Conservation (phyloP, 1,140 invertebrate genomes). For the Homalodisca vitripennis region DNA sequence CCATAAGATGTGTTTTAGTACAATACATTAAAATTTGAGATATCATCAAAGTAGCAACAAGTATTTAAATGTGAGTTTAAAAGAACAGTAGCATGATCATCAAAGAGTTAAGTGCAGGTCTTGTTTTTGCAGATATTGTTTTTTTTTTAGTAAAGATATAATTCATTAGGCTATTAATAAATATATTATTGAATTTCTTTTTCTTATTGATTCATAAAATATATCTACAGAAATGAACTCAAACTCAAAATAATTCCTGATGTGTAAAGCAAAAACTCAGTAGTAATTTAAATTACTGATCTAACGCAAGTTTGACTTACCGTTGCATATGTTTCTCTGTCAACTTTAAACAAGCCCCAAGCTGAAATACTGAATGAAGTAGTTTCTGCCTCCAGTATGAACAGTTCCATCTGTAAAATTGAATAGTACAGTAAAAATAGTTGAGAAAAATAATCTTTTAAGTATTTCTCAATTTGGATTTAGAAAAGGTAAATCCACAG, state of each 20-base stretch:
- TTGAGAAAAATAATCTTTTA: no score
- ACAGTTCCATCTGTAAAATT: conserved; percentile 3
- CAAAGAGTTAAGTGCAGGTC: no score
- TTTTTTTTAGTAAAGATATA: neutral
- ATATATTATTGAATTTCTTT: neutral
- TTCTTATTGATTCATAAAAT: neutral
- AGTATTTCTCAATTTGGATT: no score
- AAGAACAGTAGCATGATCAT: no score
- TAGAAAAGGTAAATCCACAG: no score
- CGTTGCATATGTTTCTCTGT: conserved; percentile 25
- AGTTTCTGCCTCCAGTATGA: conserved; percentile 3
- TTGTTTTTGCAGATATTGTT: neutral
- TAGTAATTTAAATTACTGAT: neutral
- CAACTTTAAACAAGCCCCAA: conserved; percentile 24
- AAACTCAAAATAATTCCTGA: neutral
- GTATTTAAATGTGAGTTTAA: no score
- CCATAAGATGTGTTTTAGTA: no score
- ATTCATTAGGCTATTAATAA: neutral
- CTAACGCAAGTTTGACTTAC: conserved; percentile 1
- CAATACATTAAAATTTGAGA: no score
- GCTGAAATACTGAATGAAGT: conserved; percentile 6
- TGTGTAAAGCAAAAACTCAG: neutral
- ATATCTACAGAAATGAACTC: neutral
- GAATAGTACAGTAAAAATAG: neutral
- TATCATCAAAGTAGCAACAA: no score